Evolutionary conservation across 2,888 invertebrate species (phyloP).

Genomic region (Drosophila mimetica): DNA sequence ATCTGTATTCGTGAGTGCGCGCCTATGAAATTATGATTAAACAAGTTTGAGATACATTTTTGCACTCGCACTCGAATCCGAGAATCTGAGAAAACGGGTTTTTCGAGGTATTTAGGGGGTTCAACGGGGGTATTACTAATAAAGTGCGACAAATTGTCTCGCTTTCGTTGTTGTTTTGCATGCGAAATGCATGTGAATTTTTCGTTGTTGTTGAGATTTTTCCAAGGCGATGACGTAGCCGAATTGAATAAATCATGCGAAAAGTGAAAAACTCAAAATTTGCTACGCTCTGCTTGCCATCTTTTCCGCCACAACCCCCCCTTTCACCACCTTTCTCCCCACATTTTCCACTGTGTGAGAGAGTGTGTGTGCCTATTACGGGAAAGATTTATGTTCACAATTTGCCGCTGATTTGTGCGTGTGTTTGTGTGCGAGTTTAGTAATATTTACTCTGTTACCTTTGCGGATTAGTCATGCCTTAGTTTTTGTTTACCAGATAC

Average conservation of each 20-base stretch:
- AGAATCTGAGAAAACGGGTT: constrained; percentile 24
- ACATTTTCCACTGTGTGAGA: not conserved
- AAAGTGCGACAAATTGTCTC: constrained; percentile 48
- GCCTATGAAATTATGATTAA: constrained; percentile 52
- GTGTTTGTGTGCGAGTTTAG: constrained; percentile 30
- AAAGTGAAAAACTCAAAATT: constrained; percentile 39
- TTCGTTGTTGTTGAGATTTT: constrained; percentile 43
- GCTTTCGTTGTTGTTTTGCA: constrained; percentile 12
- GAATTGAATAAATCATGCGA: constrained; percentile 56
- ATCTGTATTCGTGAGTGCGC: constrained; percentile 46
- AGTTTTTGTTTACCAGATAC: constrained; percentile 17
- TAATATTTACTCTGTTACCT: constrained; percentile 49
- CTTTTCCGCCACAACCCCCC: not conserved
- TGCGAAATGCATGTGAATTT: constrained; percentile 14
- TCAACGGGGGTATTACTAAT: constrained; percentile 17
- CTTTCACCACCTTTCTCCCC: not conserved
- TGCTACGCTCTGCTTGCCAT: constrained; percentile 41
- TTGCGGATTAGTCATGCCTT: constrained; percentile 56
- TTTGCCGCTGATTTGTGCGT: constrained; percentile 54
- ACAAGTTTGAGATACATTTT: constrained; percentile 57
- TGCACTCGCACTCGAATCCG: constrained; percentile 10
- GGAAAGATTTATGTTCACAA: constrained; percentile 66
- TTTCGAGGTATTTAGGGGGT: not conserved
- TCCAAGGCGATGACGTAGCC: constrained; percentile 55
- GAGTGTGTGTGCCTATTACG: constrained; percentile 57